phyloP scores from a whole-genome alignment of 2,888 invertebrate species.

The Tupiocoris notatus region DNA sequence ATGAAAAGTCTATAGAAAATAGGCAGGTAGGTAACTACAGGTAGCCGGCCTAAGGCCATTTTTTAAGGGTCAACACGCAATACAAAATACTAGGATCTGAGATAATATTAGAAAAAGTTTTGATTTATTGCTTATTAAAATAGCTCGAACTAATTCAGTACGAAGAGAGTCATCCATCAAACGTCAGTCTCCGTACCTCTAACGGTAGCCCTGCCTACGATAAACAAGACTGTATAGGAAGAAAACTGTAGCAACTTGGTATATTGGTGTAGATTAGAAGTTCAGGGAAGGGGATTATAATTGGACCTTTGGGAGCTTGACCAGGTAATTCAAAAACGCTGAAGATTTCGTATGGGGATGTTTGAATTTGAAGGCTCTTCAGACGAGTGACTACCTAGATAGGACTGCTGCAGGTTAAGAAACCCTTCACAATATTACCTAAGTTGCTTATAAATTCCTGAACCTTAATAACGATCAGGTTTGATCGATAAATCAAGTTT shows the following conservation, averaged over 20 bases:
- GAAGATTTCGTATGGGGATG: not conserved
- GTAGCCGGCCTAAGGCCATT: not conserved
- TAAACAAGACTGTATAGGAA: slow-evolving; percentile 30
- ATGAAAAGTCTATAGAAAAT: too few species aligned
- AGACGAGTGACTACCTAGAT: too few species aligned
- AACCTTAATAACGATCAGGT: not conserved
- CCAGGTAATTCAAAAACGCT: not conserved
- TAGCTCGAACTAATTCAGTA: slow-evolving; percentile 27
- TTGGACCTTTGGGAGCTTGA: not conserved
- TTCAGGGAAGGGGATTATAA: not conserved
- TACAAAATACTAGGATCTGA: not conserved
- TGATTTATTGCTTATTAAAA: slow-evolving; percentile 37
- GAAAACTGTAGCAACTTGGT: slow-evolving; percentile 28
- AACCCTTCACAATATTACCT: too few species aligned
- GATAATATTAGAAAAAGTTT: not conserved
- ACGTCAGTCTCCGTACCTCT: slow-evolving; percentile 2
- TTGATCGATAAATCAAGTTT: not conserved
- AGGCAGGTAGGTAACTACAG: not conserved
- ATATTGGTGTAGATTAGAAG: not conserved
- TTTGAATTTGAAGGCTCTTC: too few species aligned
- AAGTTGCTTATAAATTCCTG: not conserved
- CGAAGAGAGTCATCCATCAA: slow-evolving; percentile 29
- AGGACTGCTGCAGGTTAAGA: not conserved
- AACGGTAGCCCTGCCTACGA: slow-evolving; percentile 26
- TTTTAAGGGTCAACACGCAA: slow-evolving; percentile 6